phyloP scores from a whole-genome alignment of 2,797 vertebrate genomes.

The Moxostoma hubbsi region DNA sequence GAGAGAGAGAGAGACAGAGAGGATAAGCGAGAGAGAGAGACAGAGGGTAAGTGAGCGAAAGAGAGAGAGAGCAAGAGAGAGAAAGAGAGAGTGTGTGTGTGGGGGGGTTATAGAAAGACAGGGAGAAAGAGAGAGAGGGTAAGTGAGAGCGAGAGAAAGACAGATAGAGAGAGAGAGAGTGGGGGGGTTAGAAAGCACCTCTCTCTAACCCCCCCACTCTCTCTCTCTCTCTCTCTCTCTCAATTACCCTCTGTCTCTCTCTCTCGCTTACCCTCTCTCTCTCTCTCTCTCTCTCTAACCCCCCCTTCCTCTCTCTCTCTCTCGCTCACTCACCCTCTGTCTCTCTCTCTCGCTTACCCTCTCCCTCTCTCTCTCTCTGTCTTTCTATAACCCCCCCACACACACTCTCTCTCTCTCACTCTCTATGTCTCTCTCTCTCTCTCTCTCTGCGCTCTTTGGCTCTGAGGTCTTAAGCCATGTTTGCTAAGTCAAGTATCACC shows the following conservation, averaged over 20 bases:
- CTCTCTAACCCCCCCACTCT: neutral
- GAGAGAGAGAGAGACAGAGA: neutral
- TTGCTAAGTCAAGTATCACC: neutral
- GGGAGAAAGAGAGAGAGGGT: too few species aligned
- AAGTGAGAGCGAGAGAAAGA: too few species aligned
- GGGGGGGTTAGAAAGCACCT: too few species aligned
- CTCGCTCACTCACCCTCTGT: too few species aligned
- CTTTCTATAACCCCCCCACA: too few species aligned
- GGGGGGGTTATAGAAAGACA: too few species aligned
- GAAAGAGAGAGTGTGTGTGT: too few species aligned
- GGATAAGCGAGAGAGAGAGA: too few species aligned
- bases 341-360: too few species aligned
- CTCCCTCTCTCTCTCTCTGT: neutral
- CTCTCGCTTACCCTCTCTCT: slow-evolving; percentile 3
- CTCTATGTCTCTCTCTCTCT: neutral
- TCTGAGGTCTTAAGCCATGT: slow-evolving; percentile 15
- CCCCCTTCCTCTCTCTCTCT: too few species aligned
- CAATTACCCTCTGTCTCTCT: slow-evolving; percentile 11
- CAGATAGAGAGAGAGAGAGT: too few species aligned
- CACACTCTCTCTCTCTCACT: slow-evolving; percentile 7
- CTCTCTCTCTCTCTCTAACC: too few species aligned
- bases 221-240: slow-evolving; percentile 13
- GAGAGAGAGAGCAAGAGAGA: neutral
- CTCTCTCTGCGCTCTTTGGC: slow-evolving; percentile 31
- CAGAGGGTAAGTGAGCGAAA: neutral